Evolutionary conservation across 2,888 invertebrate species (phyloP).

Genomic region (Galerucella pusilla): DNA sequence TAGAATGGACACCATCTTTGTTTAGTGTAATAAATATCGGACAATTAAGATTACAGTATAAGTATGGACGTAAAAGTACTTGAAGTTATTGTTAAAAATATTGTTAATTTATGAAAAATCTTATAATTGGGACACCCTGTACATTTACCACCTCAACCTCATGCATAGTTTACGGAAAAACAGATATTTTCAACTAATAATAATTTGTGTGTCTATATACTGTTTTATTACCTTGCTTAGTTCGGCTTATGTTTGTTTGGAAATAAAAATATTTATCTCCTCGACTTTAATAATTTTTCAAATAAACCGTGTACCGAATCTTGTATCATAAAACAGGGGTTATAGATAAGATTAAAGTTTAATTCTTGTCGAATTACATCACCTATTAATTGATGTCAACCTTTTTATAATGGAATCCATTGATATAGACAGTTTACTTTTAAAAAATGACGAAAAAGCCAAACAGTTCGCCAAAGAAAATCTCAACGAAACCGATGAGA

Average conservation of each 20-base stretch:
- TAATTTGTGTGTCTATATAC: too few relatives aligned
- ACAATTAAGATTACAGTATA: slow-evolving; percentile 77
- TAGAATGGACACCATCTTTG: slow-evolving; percentile 83
- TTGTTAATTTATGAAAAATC: too few relatives aligned
- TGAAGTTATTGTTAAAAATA: slow-evolving; percentile 25
- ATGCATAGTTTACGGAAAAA: too few relatives aligned
- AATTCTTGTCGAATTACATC: background rate
- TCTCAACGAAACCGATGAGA: slow-evolving; percentile 59
- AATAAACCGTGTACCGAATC: too few relatives aligned
- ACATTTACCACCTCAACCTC: too few relatives aligned
- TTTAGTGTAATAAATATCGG: slow-evolving; percentile 77
- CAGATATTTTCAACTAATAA: too few relatives aligned
- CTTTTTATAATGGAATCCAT: background rate
- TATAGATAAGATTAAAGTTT: background rate
- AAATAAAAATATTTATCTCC: too few relatives aligned
- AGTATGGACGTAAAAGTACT: slow-evolving; percentile 72
- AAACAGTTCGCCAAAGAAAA: slow-evolving; percentile 52
- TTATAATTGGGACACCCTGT: too few relatives aligned
- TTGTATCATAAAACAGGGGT: background rate
- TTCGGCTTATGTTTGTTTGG: too few relatives aligned
- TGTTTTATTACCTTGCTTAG: too few relatives aligned
- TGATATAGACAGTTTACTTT: background rate
- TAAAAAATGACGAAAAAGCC: slow-evolving; percentile 45
- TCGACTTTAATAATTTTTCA: too few relatives aligned
- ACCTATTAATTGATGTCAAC: background rate